Evolutionary conservation across 1,140 invertebrate genomes (phyloP).

Genomic region (Pollicipes pollicipes): DNA sequence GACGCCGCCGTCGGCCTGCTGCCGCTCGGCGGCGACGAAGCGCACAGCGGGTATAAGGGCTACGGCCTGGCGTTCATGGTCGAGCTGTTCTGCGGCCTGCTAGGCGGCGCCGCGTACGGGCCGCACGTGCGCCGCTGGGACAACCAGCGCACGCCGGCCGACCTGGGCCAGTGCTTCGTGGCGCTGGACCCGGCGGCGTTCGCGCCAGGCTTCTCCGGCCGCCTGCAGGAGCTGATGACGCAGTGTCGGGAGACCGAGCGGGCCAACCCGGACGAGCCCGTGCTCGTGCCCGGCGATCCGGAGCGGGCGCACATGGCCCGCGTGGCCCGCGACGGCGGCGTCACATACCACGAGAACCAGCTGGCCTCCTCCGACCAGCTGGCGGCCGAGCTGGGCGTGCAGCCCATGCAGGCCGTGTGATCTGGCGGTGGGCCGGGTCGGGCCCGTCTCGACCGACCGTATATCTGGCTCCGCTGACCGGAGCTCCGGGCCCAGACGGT

Average conservation of each 20-base stretch:
- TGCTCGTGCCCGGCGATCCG: slow-evolving; percentile 70
- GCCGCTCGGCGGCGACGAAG: slow-evolving; percentile 73
- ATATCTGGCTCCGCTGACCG: too few species aligned
- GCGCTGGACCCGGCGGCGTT: slow-evolving; percentile 67
- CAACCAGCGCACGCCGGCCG: slow-evolving; percentile 38
- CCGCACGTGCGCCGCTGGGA: slow-evolving; percentile 59
- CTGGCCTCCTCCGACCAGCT: too few species aligned
- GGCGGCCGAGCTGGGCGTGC: too few species aligned
- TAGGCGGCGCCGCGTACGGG: slow-evolving; percentile 41
- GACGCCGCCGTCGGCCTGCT: slow-evolving; percentile 47
- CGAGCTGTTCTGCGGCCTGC: slow-evolving; percentile 59
- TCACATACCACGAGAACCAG: slow-evolving; percentile 57
- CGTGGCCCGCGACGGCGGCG: slow-evolving; percentile 48
- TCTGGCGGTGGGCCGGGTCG: too few species aligned
- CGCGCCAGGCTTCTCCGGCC: slow-evolving; percentile 54
- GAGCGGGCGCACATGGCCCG: slow-evolving; percentile 47
- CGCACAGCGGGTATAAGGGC: too few species aligned
- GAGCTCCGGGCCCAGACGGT: too few species aligned
- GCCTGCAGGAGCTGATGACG: slow-evolving; percentile 42
- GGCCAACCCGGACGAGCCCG: slow-evolving; percentile 41
- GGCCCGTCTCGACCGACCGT: too few species aligned
- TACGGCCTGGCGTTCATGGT: slow-evolving; percentile 72
- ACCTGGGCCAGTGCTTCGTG: slow-evolving; percentile 81
- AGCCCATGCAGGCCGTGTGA: too few species aligned
- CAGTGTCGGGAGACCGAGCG: slow-evolving; percentile 24